Evolutionary conservation across 2,888 invertebrate genomes (phyloP), one percentile per base, ranked within the genome.

Genomic region (Andrena flavipes): DNA sequence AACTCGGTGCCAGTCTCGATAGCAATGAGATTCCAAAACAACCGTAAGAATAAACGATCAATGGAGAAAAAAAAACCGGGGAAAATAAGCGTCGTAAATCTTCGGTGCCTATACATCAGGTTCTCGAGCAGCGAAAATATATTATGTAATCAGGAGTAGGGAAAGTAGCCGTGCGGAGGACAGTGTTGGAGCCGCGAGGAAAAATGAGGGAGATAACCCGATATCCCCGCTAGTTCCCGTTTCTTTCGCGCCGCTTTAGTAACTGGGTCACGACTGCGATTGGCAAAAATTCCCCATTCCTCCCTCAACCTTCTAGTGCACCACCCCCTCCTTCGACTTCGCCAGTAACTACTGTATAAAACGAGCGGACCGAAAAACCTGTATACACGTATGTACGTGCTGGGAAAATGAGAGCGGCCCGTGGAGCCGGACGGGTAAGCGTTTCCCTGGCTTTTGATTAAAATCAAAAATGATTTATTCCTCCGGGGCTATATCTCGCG

Each of bases 381-480:
- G 35, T 67, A 30, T 26, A 62, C 75, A 23, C 35, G 49, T 42
- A 60, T 30, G 59, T 42, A 60, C 75, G 35, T 26, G 59, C 69
- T 33, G n/a, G 29, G 49, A 35, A 84, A 83, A 76, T 69, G 77
- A 78, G 79, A 76, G 62, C 76, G 76, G 56, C 67, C 54, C 70
- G 74, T 75, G 63, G 73, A 70, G 73, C 64, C 64, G 71, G 42
- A 69, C 81, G 70, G 29, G 65, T 59, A 67, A 78, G 59, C 80
- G 81, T 84, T 88, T 80, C 72, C 69, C 67, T 67, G 77, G 79
- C 49, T 78, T 89, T 89, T 88, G 88, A 91, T 91, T 89, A 90
- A 91, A 91, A 90, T 91, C 84, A 88, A 88, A 88, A 88, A 87
- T 88, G 88, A 91, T 89, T 91, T 90, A 89, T 91, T 89, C 86